Percentiles rank a stretch among this genome's conserved stretches.
phyloP scores from a whole-genome alignment of 2,888 invertebrate genomes.

The Ganaspis brasiliensis region DNA sequence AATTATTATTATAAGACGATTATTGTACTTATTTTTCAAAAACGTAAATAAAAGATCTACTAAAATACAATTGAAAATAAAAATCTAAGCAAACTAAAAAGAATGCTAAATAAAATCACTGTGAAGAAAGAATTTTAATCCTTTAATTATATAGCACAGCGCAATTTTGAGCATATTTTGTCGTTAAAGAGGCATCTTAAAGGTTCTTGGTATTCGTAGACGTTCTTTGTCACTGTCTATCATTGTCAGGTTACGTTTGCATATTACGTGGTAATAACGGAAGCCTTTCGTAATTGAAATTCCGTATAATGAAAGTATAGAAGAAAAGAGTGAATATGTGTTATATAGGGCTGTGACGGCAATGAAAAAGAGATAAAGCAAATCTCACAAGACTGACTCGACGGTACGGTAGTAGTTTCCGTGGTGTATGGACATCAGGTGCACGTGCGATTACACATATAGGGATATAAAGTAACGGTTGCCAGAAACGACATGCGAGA shows the following conservation, averaged over 20 bases:
- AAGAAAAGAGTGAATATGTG: neutral
- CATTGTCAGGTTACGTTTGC: constrained; percentile 28
- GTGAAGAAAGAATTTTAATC: too few relatives aligned
- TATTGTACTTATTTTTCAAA: too few relatives aligned
- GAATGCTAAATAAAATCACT: too few relatives aligned
- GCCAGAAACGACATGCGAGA: constrained; percentile 56
- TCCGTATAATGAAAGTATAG: constrained; percentile 23
- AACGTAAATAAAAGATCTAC: too few relatives aligned
- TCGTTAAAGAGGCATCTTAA: neutral
- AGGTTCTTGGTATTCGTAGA: neutral
- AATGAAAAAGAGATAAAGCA: neutral
- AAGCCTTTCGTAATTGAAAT: constrained; percentile 26
- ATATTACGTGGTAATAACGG: constrained; percentile 26
- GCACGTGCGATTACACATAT: constrained; percentile 53
- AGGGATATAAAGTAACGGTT: constrained; percentile 56
- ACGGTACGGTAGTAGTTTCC: neutral
- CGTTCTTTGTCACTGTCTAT: constrained; percentile 33
- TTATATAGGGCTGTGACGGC: neutral
- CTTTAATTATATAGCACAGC: neutral
- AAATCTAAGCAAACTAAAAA: too few relatives aligned
- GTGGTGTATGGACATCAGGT: constrained; percentile 55
- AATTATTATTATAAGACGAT: too few relatives aligned
- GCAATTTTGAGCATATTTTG: neutral
- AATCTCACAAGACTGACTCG: neutral
- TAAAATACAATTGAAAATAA: too few relatives aligned